phyloP scores from a whole-genome alignment of 2,797 vertebrate species.

The Gallirallus australis region DNA sequence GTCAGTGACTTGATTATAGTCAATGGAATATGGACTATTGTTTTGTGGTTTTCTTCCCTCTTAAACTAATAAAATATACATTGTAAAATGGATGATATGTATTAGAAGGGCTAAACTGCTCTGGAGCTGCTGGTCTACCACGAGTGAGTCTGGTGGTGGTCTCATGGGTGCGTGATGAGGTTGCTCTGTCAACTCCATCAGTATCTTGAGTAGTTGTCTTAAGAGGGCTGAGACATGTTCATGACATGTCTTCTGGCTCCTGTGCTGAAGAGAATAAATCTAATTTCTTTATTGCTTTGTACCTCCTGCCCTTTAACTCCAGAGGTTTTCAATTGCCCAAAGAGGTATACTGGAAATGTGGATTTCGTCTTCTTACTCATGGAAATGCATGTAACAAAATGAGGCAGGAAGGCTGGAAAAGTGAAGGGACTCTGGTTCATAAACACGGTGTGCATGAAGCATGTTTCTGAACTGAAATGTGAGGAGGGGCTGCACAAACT shows the following conservation, averaged over 20 bases:
- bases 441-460: fast-evolving
- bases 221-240: not conserved
- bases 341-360: not conserved
- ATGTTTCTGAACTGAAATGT: not conserved
- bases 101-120: not conserved
- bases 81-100: not conserved
- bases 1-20: not conserved
- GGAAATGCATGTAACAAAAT: not conserved
- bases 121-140: not conserved
- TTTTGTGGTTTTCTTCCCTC: not conserved
- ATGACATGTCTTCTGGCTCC: not conserved
- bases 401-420: not conserved
- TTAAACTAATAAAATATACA: not conserved
- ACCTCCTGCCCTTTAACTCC: not conserved
- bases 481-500: not conserved
- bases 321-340: not conserved
- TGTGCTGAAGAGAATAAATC: not conserved
- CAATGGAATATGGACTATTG: not conserved
- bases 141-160: fast-evolving
- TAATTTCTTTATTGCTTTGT: not conserved
- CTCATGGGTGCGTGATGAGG: not conserved
- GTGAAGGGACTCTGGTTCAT: not conserved
- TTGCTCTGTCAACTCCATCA: not conserved
- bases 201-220: not conserved
- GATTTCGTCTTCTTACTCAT: not conserved